These are phyloP conservation scores for Smittia sp. DNA, from an alignment of 2,888 invertebrate species.

Conservation along the genomic window DNA sequence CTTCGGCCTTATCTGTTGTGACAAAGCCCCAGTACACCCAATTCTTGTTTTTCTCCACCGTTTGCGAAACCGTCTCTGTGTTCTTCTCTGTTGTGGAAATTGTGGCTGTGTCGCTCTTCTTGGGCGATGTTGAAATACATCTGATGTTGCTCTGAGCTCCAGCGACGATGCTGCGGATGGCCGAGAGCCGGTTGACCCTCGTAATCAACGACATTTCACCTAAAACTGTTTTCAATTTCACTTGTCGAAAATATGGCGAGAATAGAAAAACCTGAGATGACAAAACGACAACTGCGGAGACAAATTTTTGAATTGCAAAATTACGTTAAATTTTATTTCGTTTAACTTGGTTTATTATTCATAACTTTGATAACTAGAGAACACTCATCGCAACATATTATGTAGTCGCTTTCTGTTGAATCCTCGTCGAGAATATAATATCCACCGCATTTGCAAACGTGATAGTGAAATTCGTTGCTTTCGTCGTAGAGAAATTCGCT, in stretches of 20 bases:
- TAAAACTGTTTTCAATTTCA: not conserved
- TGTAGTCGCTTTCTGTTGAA: slow-evolving; percentile 48
- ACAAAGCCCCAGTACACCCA: slow-evolving; percentile 87
- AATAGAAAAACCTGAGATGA: not conserved
- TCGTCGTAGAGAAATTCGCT: slow-evolving; percentile 55
- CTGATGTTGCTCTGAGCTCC: slow-evolving; percentile 46
- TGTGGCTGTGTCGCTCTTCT: slow-evolving; percentile 62
- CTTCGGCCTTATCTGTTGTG: slow-evolving; percentile 61
- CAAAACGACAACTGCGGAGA: not conserved
- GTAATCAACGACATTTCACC: slow-evolving; percentile 18
- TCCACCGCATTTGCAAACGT: slow-evolving; percentile 70
- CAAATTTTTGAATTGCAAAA: not conserved
- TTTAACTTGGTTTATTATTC: slow-evolving; percentile 5
- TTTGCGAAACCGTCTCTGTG: slow-evolving; percentile 46
- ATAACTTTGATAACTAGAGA: slow-evolving; percentile 61
- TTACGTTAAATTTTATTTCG: not conserved
- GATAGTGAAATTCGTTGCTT: slow-evolving; percentile 53
- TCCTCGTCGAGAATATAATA: slow-evolving; percentile 55
- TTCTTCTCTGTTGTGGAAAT: slow-evolving; percentile 49
- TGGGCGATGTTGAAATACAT: slow-evolving; percentile 55
- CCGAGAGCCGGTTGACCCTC: slow-evolving; percentile 1
- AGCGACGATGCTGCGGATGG: not conserved
- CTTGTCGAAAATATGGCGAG: not conserved
- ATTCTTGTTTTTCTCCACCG: slow-evolving; percentile 56
- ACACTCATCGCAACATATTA: slow-evolving; percentile 64